These are phyloP conservation scores for Silurus asotus DNA, from an alignment of 2,113 vertebrate genomes.

Conservation along the genomic window DNA sequence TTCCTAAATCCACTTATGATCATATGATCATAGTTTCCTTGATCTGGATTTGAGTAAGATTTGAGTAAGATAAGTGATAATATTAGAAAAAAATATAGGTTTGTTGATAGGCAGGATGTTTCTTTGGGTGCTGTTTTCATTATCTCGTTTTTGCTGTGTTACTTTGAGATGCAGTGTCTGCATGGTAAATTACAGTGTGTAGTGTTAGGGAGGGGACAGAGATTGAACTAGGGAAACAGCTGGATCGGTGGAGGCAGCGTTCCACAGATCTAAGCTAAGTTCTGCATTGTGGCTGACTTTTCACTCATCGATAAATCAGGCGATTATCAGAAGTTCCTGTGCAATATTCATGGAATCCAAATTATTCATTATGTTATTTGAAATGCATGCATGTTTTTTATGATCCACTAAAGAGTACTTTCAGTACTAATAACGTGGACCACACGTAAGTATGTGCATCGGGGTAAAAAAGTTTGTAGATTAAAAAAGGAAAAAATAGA, in stretches of 20 bases:
- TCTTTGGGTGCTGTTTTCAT: constrained; percentile 23
- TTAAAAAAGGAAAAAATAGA: neutral
- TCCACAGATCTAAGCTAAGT: constrained; percentile 23
- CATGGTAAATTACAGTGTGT: constrained; percentile 27
- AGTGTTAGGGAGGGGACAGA: constrained; percentile 9
- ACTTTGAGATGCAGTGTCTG: constrained; percentile 9
- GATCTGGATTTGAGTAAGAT: neutral
- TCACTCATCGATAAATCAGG: constrained; percentile 50
- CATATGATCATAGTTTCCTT: constrained; percentile 3
- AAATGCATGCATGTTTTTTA: constrained; percentile 43
- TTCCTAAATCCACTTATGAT: neutral
- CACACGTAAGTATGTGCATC: neutral
- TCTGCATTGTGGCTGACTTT: constrained; percentile 46
- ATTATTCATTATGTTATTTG: constrained; percentile 25
- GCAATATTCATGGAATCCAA: constrained; percentile 5
- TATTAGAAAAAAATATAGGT: neutral
- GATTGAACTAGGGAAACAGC: constrained; percentile 47
- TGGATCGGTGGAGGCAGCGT: constrained; percentile 30
- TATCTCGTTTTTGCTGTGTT: constrained; percentile 10
- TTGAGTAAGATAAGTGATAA: constrained; percentile 18
- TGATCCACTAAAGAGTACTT: constrained; percentile 22
- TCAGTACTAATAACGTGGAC: neutral
- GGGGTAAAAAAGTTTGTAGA: neutral
- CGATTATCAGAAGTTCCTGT: constrained; percentile 35
- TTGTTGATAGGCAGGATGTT: constrained; percentile 5